Conservation (phyloP, 2,797 vertebrate species). For the Alauda arvensis region DNA sequence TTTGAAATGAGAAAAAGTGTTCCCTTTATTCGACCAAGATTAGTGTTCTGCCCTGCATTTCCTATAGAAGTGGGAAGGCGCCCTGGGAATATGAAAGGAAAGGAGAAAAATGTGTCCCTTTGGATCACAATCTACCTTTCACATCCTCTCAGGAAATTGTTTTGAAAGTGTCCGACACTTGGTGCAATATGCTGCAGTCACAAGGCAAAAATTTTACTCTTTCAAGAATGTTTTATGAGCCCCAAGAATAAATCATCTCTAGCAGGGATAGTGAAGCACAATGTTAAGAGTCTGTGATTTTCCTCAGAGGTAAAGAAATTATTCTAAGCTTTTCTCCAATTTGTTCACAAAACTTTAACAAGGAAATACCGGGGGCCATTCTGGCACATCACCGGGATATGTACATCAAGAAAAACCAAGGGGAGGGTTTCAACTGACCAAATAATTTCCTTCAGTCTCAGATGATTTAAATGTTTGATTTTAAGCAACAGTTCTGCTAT, state of each 20-base stretch:
- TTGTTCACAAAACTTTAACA: slow-evolving; percentile 43
- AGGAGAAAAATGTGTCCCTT: slow-evolving; percentile 58
- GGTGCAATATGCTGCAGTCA: slow-evolving; percentile 43
- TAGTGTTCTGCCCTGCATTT: slow-evolving; percentile 28
- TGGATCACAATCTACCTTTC: slow-evolving; percentile 40
- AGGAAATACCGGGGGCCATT: neutral
- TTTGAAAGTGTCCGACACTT: slow-evolving; percentile 27
- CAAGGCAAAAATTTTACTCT: slow-evolving; percentile 44
- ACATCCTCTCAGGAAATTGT: slow-evolving; percentile 52
- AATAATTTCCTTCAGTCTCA: slow-evolving; percentile 13
- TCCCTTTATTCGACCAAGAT: slow-evolving; percentile 21
- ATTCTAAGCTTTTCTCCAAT: slow-evolving; percentile 38
- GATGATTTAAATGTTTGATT: slow-evolving; percentile 33
- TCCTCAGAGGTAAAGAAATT: slow-evolving; percentile 37
- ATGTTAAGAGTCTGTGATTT: slow-evolving; percentile 34
- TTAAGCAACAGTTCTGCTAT: slow-evolving; percentile 10
- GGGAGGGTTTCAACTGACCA: neutral
- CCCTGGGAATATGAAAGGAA: slow-evolving; percentile 39
- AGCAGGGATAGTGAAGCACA: slow-evolving; percentile 25
- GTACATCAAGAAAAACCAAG: neutral
- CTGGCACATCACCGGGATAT: neutral
- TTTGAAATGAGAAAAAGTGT: slow-evolving; percentile 21
- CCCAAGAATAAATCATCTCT: slow-evolving; percentile 36
- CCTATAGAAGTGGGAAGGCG: slow-evolving; percentile 4
- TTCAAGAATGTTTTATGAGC: slow-evolving; percentile 52